Base-by-base conservation (phyloP, 2,113 vertebrate genomes). In the Solea solea region DNA sequence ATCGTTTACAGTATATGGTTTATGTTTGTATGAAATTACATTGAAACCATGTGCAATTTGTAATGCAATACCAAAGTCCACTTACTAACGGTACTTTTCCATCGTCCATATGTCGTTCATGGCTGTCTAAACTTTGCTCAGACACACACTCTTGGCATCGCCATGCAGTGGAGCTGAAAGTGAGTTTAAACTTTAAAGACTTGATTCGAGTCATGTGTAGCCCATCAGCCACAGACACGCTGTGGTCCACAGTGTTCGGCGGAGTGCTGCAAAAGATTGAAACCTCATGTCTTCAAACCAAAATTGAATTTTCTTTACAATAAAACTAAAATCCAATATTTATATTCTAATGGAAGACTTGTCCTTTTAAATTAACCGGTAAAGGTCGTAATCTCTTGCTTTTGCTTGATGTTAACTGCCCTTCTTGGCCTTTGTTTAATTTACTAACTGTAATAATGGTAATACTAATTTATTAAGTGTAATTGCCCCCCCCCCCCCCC, bases 201-300 rank as follows among this genome's bases (percentile, higher is more conserved):
- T 57, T 90, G 76, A 87, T 88, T 82, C 74, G 86, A 85, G 74
- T 91, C 91, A 85, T 87, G 82, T 70, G 76, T 60, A 51, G 45
- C 48, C 27, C 54, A 78, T 91, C 69, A 86, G 61, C 52, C 60
- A 66, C 79, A 73, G 44, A 75, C 48, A 83, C n/a, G 58, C 54
- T 57, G 54, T 55, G 55, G 49, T 69, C 63, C 59, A 66, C 34
- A 72, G 60, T 40, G 46, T 76, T 69, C 40, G 42, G 55, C 21
- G 58, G 45, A 40, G 44, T 6, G 40, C 54, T 28, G 63, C 61
- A 39, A 62, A 21, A 76, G 69, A 88, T 73, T 68, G 70, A 86
- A 87, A 88, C 62, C 73, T 79, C 76, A 74, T 89, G 85, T 55
- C 48, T 83, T 74, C 52, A 75, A 84, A 72, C 46, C 53, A 42